These are phyloP conservation scores for Seira sanloemensis DNA, from an alignment of 2,888 invertebrate genomes.

Conservation along the genomic window DNA sequence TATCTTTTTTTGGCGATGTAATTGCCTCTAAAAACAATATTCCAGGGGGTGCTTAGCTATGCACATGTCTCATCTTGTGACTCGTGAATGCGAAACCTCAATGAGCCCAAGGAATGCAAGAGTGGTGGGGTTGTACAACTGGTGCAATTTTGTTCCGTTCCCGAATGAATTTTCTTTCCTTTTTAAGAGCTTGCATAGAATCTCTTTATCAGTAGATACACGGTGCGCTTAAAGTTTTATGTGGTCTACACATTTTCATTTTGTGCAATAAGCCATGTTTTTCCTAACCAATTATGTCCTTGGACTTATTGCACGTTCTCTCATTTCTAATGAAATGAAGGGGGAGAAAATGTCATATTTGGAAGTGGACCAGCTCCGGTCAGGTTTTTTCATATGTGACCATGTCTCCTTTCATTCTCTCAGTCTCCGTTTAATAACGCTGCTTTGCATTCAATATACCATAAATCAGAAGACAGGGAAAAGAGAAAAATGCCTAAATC, in stretches of 20 bases:
- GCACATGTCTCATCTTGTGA: not conserved
- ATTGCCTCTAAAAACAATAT: slow-evolving; percentile 42
- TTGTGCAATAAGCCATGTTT: slow-evolving; percentile 38
- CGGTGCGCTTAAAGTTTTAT: too few relatives aligned
- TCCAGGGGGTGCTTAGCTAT: too few relatives aligned
- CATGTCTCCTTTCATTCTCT: not conserved
- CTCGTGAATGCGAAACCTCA: not conserved
- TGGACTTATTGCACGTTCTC: slow-evolving; percentile 44
- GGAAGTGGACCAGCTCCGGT: slow-evolving; percentile 48
- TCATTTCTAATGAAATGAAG: slow-evolving; percentile 37
- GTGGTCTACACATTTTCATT: too few relatives aligned
- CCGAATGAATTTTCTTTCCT: too few relatives aligned
- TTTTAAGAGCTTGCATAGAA: too few relatives aligned
- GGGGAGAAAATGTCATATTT: slow-evolving; percentile 56
- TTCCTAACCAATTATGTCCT: slow-evolving; percentile 65
- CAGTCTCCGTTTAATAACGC: not conserved
- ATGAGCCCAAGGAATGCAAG: not conserved
- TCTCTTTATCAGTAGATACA: not conserved
- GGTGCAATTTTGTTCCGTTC: too few relatives aligned
- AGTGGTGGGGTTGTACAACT: not conserved
- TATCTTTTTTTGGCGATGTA: slow-evolving; percentile 47
- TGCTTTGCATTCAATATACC: slow-evolving; percentile 27
- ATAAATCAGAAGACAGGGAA: slow-evolving; percentile 1
- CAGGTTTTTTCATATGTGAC: slow-evolving; percentile 17
- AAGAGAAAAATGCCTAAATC: not conserved